phyloP scores from a whole-genome alignment of 2,888 invertebrate genomes.

The Zootermopsis nevadensis region DNA sequence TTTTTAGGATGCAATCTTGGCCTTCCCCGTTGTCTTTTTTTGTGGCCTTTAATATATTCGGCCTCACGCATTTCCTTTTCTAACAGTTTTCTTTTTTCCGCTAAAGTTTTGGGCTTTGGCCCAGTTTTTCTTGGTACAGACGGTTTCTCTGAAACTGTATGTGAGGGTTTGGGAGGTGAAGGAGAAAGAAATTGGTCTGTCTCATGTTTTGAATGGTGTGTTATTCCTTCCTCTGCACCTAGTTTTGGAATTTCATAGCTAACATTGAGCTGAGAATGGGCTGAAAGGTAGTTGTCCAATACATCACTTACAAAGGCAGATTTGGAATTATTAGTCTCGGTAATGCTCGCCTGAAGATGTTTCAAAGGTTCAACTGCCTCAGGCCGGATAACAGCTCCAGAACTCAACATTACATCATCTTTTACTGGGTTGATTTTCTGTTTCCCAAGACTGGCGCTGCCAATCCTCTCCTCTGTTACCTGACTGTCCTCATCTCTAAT shows the following conservation, averaged over 20 bases:
- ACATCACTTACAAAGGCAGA: constrained; percentile 26
- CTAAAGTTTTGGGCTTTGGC: constrained; percentile 32
- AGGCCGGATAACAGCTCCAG: not conserved
- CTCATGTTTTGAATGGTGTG: not conserved
- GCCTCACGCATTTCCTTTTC: not conserved
- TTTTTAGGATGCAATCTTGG: not conserved
- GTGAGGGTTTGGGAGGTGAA: not conserved
- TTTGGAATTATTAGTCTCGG: not conserved
- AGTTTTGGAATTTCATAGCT: constrained; percentile 27
- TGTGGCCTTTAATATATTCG: not conserved
- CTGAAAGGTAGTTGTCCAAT: constrained; percentile 7
- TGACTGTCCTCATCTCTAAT: not conserved
- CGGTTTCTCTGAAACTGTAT: not conserved
- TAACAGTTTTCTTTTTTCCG: constrained; percentile 37
- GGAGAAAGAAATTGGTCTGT: not conserved
- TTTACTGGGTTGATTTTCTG: not conserved
- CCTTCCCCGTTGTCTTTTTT: not conserved
- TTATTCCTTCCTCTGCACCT: constrained; percentile 20
- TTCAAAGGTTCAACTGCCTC: not conserved
- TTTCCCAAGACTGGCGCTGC: not conserved
- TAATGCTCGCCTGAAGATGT: not conserved
- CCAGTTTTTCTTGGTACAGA: not conserved
- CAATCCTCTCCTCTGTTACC: not conserved
- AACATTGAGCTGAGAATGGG: not conserved
- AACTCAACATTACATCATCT: constrained; percentile 7